Evolutionary conservation across 2,797 vertebrate genomes (phyloP), one percentile per base, ranked within the genome.

Genomic region (Morelia viridis): DNA sequence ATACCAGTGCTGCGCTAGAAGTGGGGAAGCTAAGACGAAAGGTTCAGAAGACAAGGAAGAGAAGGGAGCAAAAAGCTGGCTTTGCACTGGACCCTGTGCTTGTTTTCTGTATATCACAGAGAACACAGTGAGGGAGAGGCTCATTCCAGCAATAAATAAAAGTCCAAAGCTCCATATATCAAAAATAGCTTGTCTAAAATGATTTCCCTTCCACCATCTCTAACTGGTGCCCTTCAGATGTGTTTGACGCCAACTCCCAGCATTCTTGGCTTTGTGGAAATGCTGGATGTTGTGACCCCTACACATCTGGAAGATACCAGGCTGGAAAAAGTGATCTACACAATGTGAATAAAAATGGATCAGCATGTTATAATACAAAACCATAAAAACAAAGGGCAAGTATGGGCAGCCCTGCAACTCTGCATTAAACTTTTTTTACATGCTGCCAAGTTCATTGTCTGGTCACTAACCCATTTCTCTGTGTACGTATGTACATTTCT

Each of bases 401-500:
- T 71, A 94, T 31, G 0, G 0, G 0, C 0, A 85, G 56, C 3
- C n/a, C 17, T 86, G 91, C 83, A 64, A 65, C 4, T 84, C 85
- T 89, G 35, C 60, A 19, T 57, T 76, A 92, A 85, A 0, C 50
- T 35, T 88, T 26, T 56, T 41, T 89, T 50, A n/a, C 31, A 57
- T 93, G 90, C 89, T 35, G 87, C 13, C 26, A 91, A 92, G 91
- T 56, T 56, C n/a, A 50, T 7, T 92, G 58, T 92, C 88, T 68
- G 89, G 87, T 46, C 7, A 68, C 64, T 2, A 35, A 53, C 35
- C 53, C 57, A 64, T 2, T 76, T 94, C 68, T 80, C 68, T 0
- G 1, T n/a, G 50, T 0, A 1, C 0, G 0, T 0, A 0, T 24
- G 31, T 41, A 88, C 9, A 0, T 0, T 2, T 0, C 4, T 28